Evolutionary conservation across 2,113 vertebrate species (phyloP).

Genomic region (Corvus hawaiiensis): DNA sequence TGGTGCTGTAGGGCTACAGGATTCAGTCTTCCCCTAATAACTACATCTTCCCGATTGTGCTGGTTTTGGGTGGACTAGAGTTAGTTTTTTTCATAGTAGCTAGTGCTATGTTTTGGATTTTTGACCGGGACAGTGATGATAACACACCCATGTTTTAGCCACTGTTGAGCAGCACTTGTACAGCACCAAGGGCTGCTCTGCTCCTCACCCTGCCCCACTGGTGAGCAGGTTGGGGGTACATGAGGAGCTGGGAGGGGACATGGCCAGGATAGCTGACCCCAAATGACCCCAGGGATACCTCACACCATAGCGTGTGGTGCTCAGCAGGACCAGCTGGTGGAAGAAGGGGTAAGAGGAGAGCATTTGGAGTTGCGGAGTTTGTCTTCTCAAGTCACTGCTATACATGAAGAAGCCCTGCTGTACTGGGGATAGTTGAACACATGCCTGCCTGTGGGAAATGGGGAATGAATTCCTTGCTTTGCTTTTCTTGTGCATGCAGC

Average conservation of each 20-base stretch:
- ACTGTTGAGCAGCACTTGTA: background rate
- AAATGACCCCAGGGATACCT: background rate
- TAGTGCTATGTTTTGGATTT: background rate
- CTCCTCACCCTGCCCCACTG: background rate
- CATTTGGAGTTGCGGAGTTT: fast-evolving
- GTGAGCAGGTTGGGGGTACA: background rate
- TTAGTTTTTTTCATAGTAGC: background rate
- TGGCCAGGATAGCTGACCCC: background rate
- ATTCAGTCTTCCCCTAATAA: background rate
- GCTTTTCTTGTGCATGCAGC: background rate
- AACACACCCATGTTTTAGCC: background rate
- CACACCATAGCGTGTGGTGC: fast-evolving
- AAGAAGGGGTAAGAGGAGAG: background rate
- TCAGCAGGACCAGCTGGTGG: background rate
- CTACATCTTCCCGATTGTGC: background rate
- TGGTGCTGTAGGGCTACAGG: background rate
- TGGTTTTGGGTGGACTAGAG: background rate
- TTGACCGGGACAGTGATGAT: background rate
- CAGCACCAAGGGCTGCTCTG: background rate
- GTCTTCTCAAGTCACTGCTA: background rate
- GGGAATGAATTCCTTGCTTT: background rate
- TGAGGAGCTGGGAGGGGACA: background rate
- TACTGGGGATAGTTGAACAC: background rate
- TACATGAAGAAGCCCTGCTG: fast-evolving
- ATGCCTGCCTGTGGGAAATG: background rate